These are phyloP conservation scores for Sphecodes monilicornis DNA, from an alignment of 2,888 invertebrate genomes.

Conservation along the genomic window DNA sequence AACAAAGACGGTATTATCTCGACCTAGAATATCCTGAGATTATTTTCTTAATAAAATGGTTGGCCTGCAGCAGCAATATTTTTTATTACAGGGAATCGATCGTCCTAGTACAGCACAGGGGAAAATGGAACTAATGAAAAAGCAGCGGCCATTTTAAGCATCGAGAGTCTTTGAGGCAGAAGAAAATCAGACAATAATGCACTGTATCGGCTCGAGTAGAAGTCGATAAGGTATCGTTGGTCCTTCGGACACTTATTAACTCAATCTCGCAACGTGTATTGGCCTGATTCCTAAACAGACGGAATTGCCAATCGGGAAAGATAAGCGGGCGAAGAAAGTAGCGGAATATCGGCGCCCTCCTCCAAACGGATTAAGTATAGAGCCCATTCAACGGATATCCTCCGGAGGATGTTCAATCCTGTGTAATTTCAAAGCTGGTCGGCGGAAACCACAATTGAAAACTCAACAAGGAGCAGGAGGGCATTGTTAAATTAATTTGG, in stretches of 20 bases:
- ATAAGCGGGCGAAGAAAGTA: constrained; percentile 34
- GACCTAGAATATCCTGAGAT: background rate
- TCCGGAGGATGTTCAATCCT: constrained; percentile 43
- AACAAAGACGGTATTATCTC: background rate
- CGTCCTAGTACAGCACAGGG: background rate
- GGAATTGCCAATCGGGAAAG: constrained; percentile 31
- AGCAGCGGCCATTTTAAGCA: background rate
- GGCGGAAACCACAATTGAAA: constrained; percentile 26
- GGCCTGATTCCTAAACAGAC: constrained; percentile 36
- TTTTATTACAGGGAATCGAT: background rate
- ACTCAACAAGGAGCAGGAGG: background rate
- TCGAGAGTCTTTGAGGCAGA: background rate
- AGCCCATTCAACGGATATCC: constrained; percentile 45
- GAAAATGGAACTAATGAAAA: constrained; percentile 22
- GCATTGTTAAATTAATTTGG: background rate
- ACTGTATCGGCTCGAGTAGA: background rate
- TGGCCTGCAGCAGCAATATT: background rate
- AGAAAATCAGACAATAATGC: constrained; percentile 22
- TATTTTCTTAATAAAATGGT: constrained; percentile 1
- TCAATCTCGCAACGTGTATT: constrained; percentile 39
- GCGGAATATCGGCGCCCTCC: constrained; percentile 34
- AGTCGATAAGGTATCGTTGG: constrained; percentile 31
- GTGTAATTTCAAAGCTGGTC: constrained; percentile 46
- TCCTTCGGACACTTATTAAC: constrained; percentile 48
- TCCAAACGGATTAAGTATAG: constrained; percentile 46